Evolutionary conservation across 2,113 vertebrate genomes (phyloP), one percentile per base, ranked within the genome.

Genomic region (Semicossyphus pulcher): DNA sequence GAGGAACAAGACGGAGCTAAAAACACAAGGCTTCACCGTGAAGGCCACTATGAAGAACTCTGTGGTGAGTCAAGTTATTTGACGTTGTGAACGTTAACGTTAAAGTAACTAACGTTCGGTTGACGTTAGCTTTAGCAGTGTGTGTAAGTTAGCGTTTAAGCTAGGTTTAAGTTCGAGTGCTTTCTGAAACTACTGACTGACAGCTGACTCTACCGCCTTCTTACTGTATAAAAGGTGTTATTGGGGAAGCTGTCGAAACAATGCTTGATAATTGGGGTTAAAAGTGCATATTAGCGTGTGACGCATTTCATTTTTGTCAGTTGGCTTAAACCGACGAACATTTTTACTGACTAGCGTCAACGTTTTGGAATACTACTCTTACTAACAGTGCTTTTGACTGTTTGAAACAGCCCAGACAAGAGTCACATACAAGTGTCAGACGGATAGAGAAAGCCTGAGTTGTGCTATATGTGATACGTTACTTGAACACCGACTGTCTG

Each of bases 31-130:
- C 18, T 93, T 94, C 74, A 92, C 92, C 2, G 47, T 90, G 8
- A 92, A 85, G 70, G 84, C 93, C 44, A 83, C 60, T 0, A 91
- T 93, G 90, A 93, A 87, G 78, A 93, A 92, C 86, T 79, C 85
- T 0, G 85, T 89, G 91, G 93, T 94, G 76, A 92, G 93, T 88
- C 5, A 31, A 53, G 63, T 68, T 47, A 37, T 29, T 51, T 49
- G 16, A 10, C 32, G n/a, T 10, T 1, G 37, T 31, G 29, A 49
- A 25, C 21, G 41, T 39, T 14, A 11, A 20, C 18, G 10, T 42
- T n/a, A 18, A 11, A 7, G 1, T 15, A 39, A 18, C 21, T 23
- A 37, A 47, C 18, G 26, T 10, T 5, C 3, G 5, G 53, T 8
- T 48, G 26, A 34, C 26, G 31, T 64, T 63, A 73, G 34, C 54